Evolutionary conservation across 2,797 vertebrate species (phyloP).

Genomic region (Periophthalmus magnuspinnatus): DNA sequence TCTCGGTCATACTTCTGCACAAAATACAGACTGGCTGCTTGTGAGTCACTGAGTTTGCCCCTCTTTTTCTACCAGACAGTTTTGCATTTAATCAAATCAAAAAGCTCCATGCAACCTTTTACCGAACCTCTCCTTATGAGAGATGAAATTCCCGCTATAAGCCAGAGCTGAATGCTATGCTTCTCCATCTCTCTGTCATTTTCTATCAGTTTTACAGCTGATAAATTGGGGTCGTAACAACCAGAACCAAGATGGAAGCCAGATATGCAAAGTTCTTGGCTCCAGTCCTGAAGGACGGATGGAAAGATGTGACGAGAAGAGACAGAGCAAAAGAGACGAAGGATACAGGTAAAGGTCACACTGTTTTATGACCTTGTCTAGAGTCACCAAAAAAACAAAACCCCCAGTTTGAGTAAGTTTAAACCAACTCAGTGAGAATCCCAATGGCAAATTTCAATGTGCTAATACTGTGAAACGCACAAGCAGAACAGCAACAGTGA

Average conservation of each 20-base stretch:
- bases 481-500: too few relatives aligned
- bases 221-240: constrained; percentile 42
- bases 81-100: constrained; percentile 48
- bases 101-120: constrained; percentile 34
- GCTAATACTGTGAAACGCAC: too few relatives aligned
- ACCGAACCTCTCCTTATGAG: constrained; percentile 8
- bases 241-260: constrained; percentile 16
- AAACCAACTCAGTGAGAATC: constrained; percentile 7
- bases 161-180: constrained; percentile 12
- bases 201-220: constrained; percentile 31
- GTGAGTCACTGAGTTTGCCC: constrained; percentile 7
- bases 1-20: constrained; percentile 25
- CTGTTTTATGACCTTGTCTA: neutral
- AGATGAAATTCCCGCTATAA: constrained; percentile 37
- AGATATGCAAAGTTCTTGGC: constrained; percentile 44
- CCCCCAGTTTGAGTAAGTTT: constrained; percentile 14
- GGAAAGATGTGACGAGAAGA: neutral
- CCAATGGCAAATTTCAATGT: too few relatives aligned
- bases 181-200: constrained; percentile 35
- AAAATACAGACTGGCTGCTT: constrained; percentile 22
- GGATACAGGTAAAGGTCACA: neutral
- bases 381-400: constrained; percentile 22
- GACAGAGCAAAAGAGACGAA: neutral
- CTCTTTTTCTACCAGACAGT: constrained; percentile 10
- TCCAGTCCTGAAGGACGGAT: constrained; percentile 1